Evolutionary conservation across 2,113 vertebrate species (phyloP), one percentile per base, ranked within the genome.

Genomic region (Oreocharis arfaki): DNA sequence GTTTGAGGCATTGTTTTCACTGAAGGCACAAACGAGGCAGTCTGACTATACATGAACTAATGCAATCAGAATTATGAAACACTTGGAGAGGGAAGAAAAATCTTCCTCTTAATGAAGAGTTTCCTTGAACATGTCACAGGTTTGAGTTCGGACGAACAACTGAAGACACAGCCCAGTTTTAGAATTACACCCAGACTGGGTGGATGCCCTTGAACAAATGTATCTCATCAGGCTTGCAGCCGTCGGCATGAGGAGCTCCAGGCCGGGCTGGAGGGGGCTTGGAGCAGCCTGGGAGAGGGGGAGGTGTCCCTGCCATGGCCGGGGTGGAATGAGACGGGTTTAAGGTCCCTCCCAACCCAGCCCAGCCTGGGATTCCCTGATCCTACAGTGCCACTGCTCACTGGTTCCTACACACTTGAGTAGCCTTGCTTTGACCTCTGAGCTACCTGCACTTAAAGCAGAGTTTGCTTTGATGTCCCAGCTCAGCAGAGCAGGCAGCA

Each of bases 201-300:
- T 7, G 3, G 5, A 13, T 0, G 7, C 27, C 16, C 39, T 32
- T 46, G 47, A 70, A 15, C 11, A 21, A 60, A 9, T 0, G 0
- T 3, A 16, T 23, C 87, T 61, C 55, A 6, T 4, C 20, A 18
- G 4, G 47, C 22, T n/a, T 12, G 2, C 5, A 32, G 30, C 21
- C n/a, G 22, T 10, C 26, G 19, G 9, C 13, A 1, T 0, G 22
- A 4, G 21, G 50, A 32, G 77, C 22, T 35, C 77, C 7, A 32
- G 61, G 77, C 39, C 61, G 30, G 77, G 50, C 5, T 79, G 76
- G 46, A 21, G 6, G 2, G 57, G 47, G 37, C 46, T 60, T 3
- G 57, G 47, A 42, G 60, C 32, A 13, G 3, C 49, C 49, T 11
- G 39, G 49, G 15, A 1, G 0, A 9, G 20, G 13, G 60, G 32